phyloP scores from a whole-genome alignment of 2,113 vertebrate species.

The Gracilinanus agilis region DNA sequence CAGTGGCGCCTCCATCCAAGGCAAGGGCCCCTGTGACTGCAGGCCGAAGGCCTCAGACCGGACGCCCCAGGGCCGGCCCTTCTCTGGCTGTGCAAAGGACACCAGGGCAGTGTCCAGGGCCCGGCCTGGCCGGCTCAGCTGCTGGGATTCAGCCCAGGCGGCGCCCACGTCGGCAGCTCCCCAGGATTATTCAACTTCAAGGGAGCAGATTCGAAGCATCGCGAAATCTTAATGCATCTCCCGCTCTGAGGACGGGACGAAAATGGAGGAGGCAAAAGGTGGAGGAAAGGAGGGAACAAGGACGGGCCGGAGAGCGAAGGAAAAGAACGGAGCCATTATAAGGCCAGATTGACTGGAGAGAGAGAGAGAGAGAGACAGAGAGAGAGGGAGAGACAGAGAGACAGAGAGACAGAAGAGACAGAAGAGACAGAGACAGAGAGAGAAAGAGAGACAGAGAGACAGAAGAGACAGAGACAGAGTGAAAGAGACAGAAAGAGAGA shows the following conservation, averaged over 20 bases:
- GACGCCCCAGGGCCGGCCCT: neutral
- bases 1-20: neutral
- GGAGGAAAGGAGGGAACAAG: conserved; percentile 45
- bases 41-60: neutral
- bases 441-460: no score
- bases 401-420: neutral
- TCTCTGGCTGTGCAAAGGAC: neutral
- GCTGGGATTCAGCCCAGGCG: conserved; percentile 11
- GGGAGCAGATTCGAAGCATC: conserved; percentile 53
- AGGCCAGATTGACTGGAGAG: neutral
- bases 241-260: conserved; percentile 67
- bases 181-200: conserved; percentile 51
- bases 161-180: neutral
- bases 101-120: neutral
- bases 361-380: neutral
- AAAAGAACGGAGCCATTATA: conserved; percentile 74
- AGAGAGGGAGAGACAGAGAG: neutral
- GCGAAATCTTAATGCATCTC: conserved; percentile 71
- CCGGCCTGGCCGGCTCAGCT: neutral
- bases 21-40: neutral
- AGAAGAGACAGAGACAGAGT: no score
- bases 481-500: no score
- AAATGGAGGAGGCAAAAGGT: conserved; percentile 49
- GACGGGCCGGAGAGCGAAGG: conserved; percentile 53
- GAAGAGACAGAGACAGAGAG: no score